Conservation (phyloP, 2,797 vertebrate species). For the Otolemur crassicaudatus region DNA sequence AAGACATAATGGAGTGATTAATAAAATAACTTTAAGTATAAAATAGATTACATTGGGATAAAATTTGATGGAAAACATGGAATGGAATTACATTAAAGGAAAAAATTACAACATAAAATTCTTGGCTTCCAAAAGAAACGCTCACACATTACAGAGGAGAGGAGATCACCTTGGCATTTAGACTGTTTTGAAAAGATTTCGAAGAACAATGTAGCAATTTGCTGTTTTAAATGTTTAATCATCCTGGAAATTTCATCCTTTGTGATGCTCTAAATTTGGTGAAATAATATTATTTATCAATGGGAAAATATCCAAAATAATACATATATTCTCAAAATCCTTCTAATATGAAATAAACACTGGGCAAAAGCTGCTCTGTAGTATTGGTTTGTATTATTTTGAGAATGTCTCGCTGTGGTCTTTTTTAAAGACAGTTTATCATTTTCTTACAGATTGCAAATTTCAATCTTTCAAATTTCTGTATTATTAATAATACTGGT, state of each 20-base stretch:
- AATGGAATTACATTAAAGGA: neutral
- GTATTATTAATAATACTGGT: neutral
- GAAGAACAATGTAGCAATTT: neutral
- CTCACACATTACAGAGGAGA: accelerated
- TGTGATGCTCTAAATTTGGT: neutral
- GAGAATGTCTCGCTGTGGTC: neutral
- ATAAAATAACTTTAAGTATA: neutral
- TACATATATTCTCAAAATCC: neutral
- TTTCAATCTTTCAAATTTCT: neutral
- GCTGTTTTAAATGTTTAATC: neutral
- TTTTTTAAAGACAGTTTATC: neutral
- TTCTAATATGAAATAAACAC: neutral
- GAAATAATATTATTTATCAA: neutral
- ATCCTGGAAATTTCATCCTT: neutral
- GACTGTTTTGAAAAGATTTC: neutral
- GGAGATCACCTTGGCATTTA: neutral
- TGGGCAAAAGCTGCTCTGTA: neutral
- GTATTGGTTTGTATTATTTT: neutral
- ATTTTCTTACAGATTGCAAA: neutral
- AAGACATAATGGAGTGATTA: neutral
- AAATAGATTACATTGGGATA: neutral
- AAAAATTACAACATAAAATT: neutral
- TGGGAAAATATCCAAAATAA: neutral
- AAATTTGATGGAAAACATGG: neutral
- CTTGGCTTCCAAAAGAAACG: neutral